These are phyloP conservation scores for Drosophila mimetica DNA, from an alignment of 2,888 invertebrate species.

Conservation along the genomic window DNA sequence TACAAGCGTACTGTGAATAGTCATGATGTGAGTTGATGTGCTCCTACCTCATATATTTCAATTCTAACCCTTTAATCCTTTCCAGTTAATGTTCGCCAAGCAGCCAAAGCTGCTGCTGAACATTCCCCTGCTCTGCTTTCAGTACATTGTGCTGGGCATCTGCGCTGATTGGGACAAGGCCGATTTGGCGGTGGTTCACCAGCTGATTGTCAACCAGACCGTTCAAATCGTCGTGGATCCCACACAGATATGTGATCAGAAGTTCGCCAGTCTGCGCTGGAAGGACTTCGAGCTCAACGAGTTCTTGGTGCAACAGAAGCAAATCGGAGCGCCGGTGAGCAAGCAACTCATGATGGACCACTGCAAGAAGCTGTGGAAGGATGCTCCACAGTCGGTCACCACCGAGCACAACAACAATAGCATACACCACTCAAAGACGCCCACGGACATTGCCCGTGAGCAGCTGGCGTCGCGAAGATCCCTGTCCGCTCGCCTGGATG, in stretches of 20 bases:
- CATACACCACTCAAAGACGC: slow-evolving; percentile 55
- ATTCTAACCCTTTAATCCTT: neutral
- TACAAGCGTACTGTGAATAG: slow-evolving; percentile 87
- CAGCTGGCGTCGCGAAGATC: slow-evolving; percentile 72
- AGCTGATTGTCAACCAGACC: slow-evolving; percentile 73
- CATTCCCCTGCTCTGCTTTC: slow-evolving; percentile 77
- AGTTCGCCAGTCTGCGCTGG: slow-evolving; percentile 82
- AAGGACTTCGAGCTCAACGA: slow-evolving; percentile 82
- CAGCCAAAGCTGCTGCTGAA: slow-evolving; percentile 75
- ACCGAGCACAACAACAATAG: slow-evolving; percentile 61
- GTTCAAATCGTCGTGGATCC: slow-evolving; percentile 72
- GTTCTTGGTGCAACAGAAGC: slow-evolving; percentile 81
- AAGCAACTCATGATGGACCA: slow-evolving; percentile 81
- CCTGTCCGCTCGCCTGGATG: slow-evolving; percentile 72
- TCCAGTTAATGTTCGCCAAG: slow-evolving; percentile 81
- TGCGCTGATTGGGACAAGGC: slow-evolving; percentile 80
- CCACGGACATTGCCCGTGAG: slow-evolving; percentile 70
- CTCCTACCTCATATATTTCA: no score
- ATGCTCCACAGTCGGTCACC: slow-evolving; percentile 37
- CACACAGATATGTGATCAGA: slow-evolving; percentile 74
- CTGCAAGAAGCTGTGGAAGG: slow-evolving; percentile 79
- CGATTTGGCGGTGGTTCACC: slow-evolving; percentile 73
- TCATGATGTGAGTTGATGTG: slow-evolving; percentile 83
- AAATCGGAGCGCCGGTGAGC: slow-evolving; percentile 80
- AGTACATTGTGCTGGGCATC: slow-evolving; percentile 81